Conservation (phyloP, 2,888 invertebrate species). For the Caenorhabditis uteleia region DNA sequence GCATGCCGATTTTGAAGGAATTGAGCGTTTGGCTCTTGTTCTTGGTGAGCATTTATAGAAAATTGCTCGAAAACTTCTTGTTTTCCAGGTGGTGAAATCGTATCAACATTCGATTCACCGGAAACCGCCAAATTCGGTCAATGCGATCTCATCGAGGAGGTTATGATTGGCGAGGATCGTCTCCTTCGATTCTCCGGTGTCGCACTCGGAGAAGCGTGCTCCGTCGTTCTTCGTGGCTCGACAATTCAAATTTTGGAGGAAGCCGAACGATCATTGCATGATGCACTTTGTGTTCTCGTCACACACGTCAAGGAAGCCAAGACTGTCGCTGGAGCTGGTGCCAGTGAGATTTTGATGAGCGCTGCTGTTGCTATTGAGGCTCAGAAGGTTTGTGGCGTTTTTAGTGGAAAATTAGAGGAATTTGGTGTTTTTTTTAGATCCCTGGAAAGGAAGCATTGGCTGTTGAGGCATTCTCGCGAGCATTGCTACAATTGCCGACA, state of each 20-base stretch:
- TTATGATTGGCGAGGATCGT: constrained; percentile 97
- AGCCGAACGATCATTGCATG: constrained; percentile 95
- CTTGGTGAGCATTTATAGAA: too few species aligned
- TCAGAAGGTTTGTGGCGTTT: constrained; percentile 61
- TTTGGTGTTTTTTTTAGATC: too few species aligned
- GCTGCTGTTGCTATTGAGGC: constrained; percentile 78
- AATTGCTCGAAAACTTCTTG: constrained; percentile 68
- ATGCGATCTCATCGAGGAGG: constrained; percentile 93
- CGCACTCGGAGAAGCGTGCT: constrained; percentile 84
- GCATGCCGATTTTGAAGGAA: constrained; percentile 99
- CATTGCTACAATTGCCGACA: constrained; percentile 82
- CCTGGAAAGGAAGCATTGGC: constrained; percentile 97
- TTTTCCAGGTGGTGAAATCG: constrained; percentile 97
- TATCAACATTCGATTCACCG: constrained; percentile 95
- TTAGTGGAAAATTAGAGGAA: too few species aligned
- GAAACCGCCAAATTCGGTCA: constrained; percentile 88
- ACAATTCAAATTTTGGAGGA: constrained; percentile 98
- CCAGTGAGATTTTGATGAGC: constrained; percentile 96
- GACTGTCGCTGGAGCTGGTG: constrained; percentile 78
- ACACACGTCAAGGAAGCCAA: constrained; percentile 92
- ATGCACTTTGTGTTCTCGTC: constrained; percentile 93
- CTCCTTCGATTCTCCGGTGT: constrained; percentile 81
- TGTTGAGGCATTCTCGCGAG: constrained; percentile 90
- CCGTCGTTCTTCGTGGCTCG: constrained; percentile 93
- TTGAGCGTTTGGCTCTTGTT: constrained; percentile 93